Evolutionary conservation across 1,140 invertebrate genomes (phyloP), one percentile per base, ranked within the genome.

Genomic region (Tetraneura akinire): DNA sequence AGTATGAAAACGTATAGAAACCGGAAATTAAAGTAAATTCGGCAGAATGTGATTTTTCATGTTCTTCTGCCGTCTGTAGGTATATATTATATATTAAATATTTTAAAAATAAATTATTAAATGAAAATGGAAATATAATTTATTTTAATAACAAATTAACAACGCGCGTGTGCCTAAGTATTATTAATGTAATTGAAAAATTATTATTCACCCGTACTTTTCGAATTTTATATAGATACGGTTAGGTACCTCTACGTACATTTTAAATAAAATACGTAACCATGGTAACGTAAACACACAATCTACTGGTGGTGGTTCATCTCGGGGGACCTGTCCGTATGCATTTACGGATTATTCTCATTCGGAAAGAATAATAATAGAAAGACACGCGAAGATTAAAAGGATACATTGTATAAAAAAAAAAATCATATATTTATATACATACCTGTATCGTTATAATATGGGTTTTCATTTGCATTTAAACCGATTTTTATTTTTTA

Each of bases 351-450:
- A 14, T 23, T 16, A 62, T 62, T 62, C 60, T 62, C 29, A 29
- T 62, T 62, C 8, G 60, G 60, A 62, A 62, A 16, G 29, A 62
- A 62, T 62, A 62, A 62, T 62, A 62, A 37, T 62, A 62, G 57
- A 60, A 32, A 62, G 29, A 62, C 60, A 29, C 18, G 26, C 14
- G 18, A 32, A 32, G 60, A 62, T 62, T 62, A 62, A 62, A 62
- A 62, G 29, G 60, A 62, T 37, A 62, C 18, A 62, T 32, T 29
- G 14, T 13, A 55, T 53, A 53, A 21, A 21, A 3, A 55, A 9
- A 55, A 6, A 57, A 57, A 57, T 3, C 14, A 23, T 23, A 57
- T 5, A 26, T 21, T 21, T 57, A 14, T 26, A 26, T 21, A 14
- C 26, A 26, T 57, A 23, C 16, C 26, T n/a, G n/a, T n/a, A n/a